phyloP scores from a whole-genome alignment of 2,113 vertebrate species.

The Coreoperca whiteheadi region DNA sequence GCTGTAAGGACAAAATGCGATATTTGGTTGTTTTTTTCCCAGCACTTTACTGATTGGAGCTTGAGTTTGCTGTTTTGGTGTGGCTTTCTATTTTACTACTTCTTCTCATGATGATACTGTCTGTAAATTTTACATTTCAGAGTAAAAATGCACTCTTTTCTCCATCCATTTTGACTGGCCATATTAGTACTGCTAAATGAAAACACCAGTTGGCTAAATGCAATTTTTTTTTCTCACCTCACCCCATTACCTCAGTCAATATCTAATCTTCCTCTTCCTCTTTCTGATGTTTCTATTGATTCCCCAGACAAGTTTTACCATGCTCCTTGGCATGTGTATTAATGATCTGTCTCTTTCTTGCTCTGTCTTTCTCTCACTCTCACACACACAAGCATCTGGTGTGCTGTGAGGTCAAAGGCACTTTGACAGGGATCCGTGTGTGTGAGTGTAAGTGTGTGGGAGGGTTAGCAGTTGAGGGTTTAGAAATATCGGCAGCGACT shows the following conservation, averaged over 20 bases:
- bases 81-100: neutral
- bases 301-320: conserved; percentile 47
- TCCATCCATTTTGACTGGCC: conserved; percentile 23
- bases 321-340: conserved; percentile 67
- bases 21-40: neutral
- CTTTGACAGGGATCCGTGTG: conserved; percentile 31
- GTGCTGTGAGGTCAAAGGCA: conserved; percentile 22
- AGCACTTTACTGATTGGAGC: neutral
- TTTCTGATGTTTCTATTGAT: conserved; percentile 71
- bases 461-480: conserved; percentile 16
- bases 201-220: conserved; percentile 49
- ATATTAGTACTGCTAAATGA: conserved; percentile 43
- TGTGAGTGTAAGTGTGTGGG: conserved; percentile 41
- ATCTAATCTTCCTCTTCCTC: conserved; percentile 71
- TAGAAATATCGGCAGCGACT: conserved; percentile 26
- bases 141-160: neutral
- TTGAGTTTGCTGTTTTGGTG: neutral
- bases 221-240: conserved; percentile 48
- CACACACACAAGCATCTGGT: conserved; percentile 20
- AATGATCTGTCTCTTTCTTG: conserved; percentile 45
- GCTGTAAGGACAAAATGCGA: neutral
- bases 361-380: neutral
- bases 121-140: neutral
- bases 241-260: conserved; percentile 75
- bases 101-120: neutral